Evolutionary conservation across 2,888 invertebrate species (phyloP), one percentile per base, ranked within the genome.

Genomic region (Gryllus longicercus): DNA sequence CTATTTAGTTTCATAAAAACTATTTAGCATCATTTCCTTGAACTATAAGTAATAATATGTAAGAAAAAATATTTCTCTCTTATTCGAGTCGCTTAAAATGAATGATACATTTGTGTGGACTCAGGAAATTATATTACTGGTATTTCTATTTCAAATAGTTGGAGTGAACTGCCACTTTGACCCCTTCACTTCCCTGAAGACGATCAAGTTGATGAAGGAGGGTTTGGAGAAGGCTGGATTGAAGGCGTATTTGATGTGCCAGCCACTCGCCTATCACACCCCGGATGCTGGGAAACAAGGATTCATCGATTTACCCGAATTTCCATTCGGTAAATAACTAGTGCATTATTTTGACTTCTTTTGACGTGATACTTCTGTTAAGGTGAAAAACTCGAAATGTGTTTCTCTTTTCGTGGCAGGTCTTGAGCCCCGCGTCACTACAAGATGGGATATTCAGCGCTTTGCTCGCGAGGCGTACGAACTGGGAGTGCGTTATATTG

Each of bases 271-370:
- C 49, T 85, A 82, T 78, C 85, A 84, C 82, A 86, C 86, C 8
- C 87, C 87, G 0, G 87, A 87, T 82, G 86, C 85, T 18, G 83
- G 83, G 75, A 85, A 84, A 79, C 87, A 87, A 81, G 87, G 87
- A 50, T 87, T 87, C 84, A 87, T 87, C 80, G 87, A 87, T 82
- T 84, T 87, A 14, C 87, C 87, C 1, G 87, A 87, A 82, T 87
- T 87, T 80, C 87, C 87, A 16, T 87, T 87, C 82, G 86, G 87
- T 87, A 82, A 83, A 84, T 79, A 63, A 63, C 38, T 38, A 8
- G 38, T 38, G 38, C 38, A 38, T n/a, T 25, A 77, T 38, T 38
- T 38, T 5, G 38, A 38, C 38, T 38, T 38, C 38, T 38, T 38
- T 38, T 38, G 38, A 38, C 1, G 2, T 0, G 38, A 8, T 5